Conservation (phyloP, 1,140 invertebrate species). For the Callitettix versicolor region DNA sequence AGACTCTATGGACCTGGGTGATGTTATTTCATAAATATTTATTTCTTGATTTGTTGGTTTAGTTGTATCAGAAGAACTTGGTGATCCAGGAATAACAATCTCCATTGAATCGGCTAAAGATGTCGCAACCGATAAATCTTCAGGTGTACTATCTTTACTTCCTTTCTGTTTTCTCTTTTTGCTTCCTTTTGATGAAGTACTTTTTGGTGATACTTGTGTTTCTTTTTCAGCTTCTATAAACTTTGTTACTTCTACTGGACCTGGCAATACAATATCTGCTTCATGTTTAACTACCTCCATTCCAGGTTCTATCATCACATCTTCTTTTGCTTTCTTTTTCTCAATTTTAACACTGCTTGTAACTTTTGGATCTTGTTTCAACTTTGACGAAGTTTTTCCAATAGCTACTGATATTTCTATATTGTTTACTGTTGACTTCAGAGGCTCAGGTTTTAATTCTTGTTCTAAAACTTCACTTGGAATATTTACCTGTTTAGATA, state of each 20-base stretch:
- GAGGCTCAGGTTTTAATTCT: no score
- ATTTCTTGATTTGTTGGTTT: conserved; percentile 34
- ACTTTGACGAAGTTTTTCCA: conserved; percentile 25
- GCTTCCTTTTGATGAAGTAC: conserved; percentile 4
- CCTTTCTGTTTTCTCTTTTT: conserved; percentile 2
- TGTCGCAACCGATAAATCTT: conserved; percentile 36
- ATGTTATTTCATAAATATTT: conserved; percentile 6
- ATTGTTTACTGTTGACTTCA: conserved; percentile 14
- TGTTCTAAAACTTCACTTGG: no score
- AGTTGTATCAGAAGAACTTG: conserved; percentile 36
- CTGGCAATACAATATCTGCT: conserved; percentile 27
- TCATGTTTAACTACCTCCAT: conserved; percentile 25
- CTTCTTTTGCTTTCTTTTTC: conserved; percentile 12
- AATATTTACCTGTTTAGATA: no score
- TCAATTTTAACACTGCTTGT: conserved; percentile 27
- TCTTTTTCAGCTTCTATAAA: conserved; percentile 6
- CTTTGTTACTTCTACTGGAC: conserved; percentile 12
- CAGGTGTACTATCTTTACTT: conserved; percentile 3
- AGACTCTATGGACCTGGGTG: conserved; percentile 6
- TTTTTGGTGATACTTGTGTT: neutral
- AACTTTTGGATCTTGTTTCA: neutral
- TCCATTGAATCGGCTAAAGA: conserved; percentile 50
- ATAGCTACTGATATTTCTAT: conserved; percentile 31
- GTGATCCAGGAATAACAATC: conserved; percentile 39
- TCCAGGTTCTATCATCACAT: neutral